A percentile compares a stretch with the other conserved stretches of the same genome.
These are phyloP conservation scores for Hippasteria phrygiana DNA, from an alignment of 53 echinoderm and acorn worm genomes.

Conservation along the genomic window DNA sequence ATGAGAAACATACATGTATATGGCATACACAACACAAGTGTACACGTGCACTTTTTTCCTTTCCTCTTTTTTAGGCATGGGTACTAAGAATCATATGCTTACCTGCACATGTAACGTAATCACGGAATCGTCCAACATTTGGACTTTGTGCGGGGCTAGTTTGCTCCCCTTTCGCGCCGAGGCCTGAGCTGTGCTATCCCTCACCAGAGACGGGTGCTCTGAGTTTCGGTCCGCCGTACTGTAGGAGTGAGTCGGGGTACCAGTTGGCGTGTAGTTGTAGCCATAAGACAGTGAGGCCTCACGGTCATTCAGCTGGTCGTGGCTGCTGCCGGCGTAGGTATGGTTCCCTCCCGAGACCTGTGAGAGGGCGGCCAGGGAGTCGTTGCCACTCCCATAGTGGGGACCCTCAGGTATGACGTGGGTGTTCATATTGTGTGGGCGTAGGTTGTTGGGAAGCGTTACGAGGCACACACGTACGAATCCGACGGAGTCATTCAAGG, in stretches of 20 bases:
- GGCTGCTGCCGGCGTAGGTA: constrained; percentile 58
- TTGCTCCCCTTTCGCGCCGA: constrained; percentile 81
- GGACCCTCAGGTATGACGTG: constrained; percentile 36
- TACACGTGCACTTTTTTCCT: no score
- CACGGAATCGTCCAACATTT: constrained; percentile 94
- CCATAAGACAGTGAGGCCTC: constrained; percentile 43
- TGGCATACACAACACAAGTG: no score
- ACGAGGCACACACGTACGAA: neutral
- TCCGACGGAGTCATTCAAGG: neutral
- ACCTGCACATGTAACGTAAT: constrained; percentile 90
- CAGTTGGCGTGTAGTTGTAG: constrained; percentile 86
- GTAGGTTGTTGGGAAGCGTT: neutral
- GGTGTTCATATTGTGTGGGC: constrained; percentile 25
- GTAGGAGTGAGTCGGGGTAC: constrained; percentile 96
- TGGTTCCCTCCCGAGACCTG: constrained; percentile 61
- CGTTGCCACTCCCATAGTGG: constrained; percentile 27
- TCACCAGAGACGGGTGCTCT: constrained; percentile 77
- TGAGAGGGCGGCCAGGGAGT: constrained; percentile 57
- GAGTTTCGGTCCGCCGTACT: constrained; percentile 82
- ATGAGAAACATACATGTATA: no score
- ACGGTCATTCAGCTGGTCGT: constrained; percentile 52
- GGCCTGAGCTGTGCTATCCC: constrained; percentile 67
- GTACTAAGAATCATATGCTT: constrained; percentile 38
- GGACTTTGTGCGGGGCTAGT: constrained; percentile 81
- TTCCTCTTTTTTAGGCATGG: no score